phyloP scores from a whole-genome alignment of 1,140 invertebrate genomes.

The Mamestra configurata region DNA sequence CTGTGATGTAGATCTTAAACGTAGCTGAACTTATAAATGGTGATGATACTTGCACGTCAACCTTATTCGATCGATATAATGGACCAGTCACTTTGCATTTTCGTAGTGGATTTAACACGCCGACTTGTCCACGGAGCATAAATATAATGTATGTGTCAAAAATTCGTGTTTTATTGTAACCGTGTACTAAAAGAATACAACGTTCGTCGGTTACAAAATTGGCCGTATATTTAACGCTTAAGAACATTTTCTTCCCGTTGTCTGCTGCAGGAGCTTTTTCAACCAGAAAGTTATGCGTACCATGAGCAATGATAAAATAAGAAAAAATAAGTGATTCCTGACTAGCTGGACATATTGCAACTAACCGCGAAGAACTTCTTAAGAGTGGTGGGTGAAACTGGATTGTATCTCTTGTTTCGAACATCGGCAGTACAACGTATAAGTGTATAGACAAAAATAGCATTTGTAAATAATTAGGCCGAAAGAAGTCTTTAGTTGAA shows the following conservation, averaged over 20 bases:
- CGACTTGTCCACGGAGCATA: constrained; percentile 68
- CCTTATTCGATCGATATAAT: constrained; percentile 79
- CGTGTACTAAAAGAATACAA: constrained; percentile 77
- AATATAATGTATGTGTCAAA: constrained; percentile 83
- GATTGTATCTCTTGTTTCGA: constrained; percentile 75
- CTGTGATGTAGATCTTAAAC: constrained; percentile 72
- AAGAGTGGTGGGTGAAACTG: constrained; percentile 78
- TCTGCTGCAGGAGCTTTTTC: constrained; percentile 73
- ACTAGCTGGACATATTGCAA: constrained; percentile 70
- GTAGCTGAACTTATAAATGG: constrained; percentile 67
- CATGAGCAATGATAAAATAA: constrained; percentile 73
- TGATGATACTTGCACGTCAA: constrained; percentile 74
- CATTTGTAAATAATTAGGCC: constrained; percentile 82
- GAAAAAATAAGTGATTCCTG: constrained; percentile 78
- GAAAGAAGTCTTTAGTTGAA: constrained; percentile 74
- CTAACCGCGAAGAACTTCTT: constrained; percentile 73
- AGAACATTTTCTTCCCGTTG: constrained; percentile 75
- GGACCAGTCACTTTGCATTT: constrained; percentile 80
- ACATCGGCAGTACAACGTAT: constrained; percentile 78
- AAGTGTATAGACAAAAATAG: constrained; percentile 82
- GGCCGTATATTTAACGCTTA: constrained; percentile 77
- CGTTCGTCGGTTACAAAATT: constrained; percentile 75
- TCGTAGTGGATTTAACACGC: constrained; percentile 68
- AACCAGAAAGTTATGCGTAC: constrained; percentile 69
- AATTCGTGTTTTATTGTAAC: constrained; percentile 82